Evolutionary conservation across 2,797 vertebrate species (phyloP).

Genomic region (Phrynocephalus vlangalii): DNA sequence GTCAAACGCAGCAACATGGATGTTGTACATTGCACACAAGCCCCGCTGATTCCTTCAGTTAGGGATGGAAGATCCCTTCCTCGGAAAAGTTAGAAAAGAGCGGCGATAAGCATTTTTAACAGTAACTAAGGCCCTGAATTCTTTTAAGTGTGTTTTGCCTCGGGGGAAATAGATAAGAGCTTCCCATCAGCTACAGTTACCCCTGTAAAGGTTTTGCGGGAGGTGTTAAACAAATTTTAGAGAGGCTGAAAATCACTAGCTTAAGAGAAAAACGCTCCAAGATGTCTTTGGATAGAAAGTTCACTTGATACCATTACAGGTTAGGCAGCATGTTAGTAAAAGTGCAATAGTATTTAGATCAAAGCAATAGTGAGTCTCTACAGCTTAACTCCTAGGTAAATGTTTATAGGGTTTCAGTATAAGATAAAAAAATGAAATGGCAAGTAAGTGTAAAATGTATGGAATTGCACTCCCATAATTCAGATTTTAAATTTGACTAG

Average conservation of each 20-base stretch:
- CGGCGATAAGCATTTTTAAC: background rate
- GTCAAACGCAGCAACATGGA: too few species aligned
- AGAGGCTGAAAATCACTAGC: background rate
- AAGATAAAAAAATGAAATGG: constrained; percentile 33
- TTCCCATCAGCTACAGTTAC: constrained; percentile 8
- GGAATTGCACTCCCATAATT: constrained; percentile 32
- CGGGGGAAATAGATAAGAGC: background rate
- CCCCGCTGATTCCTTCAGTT: background rate
- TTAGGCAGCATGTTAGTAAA: constrained; percentile 58
- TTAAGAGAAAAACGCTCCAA: constrained; percentile 43
- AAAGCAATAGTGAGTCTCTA: background rate
- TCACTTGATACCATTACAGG: constrained; percentile 46
- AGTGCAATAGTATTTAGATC: too few species aligned
- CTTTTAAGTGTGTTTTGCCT: background rate
- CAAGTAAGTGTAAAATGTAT: constrained; percentile 34
- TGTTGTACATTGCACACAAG: background rate
- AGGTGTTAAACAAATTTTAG: too few species aligned
- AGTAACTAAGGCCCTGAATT: background rate
- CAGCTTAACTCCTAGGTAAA: background rate
- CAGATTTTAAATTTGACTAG: constrained; percentile 39
- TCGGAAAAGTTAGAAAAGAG: background rate
- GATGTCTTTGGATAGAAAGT: constrained; percentile 55
- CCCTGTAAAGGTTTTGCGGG: constrained; percentile 1
- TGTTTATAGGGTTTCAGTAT: background rate
- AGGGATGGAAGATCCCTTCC: background rate